phyloP scores from a whole-genome alignment of 2,113 vertebrate genomes.

The Benitochromis conjunctus region DNA sequence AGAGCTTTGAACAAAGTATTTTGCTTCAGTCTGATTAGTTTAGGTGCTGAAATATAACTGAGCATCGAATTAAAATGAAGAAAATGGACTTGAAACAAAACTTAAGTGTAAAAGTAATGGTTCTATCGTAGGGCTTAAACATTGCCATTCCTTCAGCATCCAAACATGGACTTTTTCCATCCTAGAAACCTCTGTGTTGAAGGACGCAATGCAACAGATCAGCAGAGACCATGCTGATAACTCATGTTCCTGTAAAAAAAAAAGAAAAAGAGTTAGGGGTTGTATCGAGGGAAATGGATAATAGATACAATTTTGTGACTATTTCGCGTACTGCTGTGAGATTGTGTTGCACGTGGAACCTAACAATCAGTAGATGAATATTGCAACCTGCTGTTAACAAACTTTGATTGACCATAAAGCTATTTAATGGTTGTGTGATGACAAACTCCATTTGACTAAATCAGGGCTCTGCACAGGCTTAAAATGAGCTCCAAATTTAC shows the following conservation, averaged over 20 bases:
- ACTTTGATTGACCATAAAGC: background rate
- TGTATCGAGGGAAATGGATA: background rate
- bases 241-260: background rate
- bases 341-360: background rate
- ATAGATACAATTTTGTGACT: background rate
- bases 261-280: background rate
- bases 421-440: background rate
- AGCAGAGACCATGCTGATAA: background rate
- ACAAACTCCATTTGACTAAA: background rate
- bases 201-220: background rate
- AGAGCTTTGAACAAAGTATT: background rate
- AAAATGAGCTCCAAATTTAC: background rate
- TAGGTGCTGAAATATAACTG: background rate
- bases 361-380: background rate
- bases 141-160: background rate
- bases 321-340: background rate
- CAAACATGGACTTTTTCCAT: background rate
- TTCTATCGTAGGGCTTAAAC: background rate
- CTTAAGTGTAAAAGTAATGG: background rate
- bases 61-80: background rate
- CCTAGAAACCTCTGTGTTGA: background rate
- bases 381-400: background rate
- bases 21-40: background rate
- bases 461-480: background rate
- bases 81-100: background rate